Percentiles rank a stretch among this genome's conserved stretches.
These are phyloP conservation scores for Aspidiotus destructor DNA, from an alignment of 2,888 invertebrate genomes.

Conservation along the genomic window DNA sequence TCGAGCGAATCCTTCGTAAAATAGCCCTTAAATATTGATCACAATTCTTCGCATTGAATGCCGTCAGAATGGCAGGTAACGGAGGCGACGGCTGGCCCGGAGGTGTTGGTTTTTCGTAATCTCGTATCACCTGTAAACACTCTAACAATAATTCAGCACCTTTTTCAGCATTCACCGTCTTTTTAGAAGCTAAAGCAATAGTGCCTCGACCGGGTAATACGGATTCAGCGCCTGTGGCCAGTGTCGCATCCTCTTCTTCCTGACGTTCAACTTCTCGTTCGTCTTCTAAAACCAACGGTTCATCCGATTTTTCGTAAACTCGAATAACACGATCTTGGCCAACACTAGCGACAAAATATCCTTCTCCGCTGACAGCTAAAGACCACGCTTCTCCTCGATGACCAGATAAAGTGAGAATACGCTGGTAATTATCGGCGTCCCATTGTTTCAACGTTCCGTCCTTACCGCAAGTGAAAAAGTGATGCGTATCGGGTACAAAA, in stretches of 20 bases:
- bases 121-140: slow-evolving; percentile 67
- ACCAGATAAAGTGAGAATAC: slow-evolving; percentile 79
- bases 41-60: slow-evolving; percentile 59
- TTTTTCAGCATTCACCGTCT: slow-evolving; percentile 77
- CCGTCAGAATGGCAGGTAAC: slow-evolving; percentile 71
- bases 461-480: slow-evolving; percentile 86
- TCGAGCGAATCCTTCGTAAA: slow-evolving; percentile 66
- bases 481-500: slow-evolving; percentile 84
- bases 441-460: slow-evolving; percentile 93
- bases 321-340: slow-evolving; percentile 82
- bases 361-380: slow-evolving; percentile 69
- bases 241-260: slow-evolving; percentile 59
- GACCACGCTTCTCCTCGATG: slow-evolving; percentile 72
- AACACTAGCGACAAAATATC: slow-evolving; percentile 64
- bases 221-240: slow-evolving; percentile 59
- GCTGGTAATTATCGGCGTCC: slow-evolving; percentile 87
- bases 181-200: slow-evolving; percentile 72
- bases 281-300: slow-evolving; percentile 87
- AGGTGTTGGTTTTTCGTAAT: slow-evolving; percentile 51
- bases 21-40: slow-evolving; percentile 74
- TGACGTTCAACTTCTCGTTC: slow-evolving; percentile 71
- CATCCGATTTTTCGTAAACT: slow-evolving; percentile 73
- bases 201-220: slow-evolving; percentile 47
- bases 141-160: slow-evolving; percentile 88
- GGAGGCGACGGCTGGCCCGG: slow-evolving; percentile 45